Conservation (phyloP, 1,140 invertebrate genomes). For the Drosophila equinoxialis region DNA sequence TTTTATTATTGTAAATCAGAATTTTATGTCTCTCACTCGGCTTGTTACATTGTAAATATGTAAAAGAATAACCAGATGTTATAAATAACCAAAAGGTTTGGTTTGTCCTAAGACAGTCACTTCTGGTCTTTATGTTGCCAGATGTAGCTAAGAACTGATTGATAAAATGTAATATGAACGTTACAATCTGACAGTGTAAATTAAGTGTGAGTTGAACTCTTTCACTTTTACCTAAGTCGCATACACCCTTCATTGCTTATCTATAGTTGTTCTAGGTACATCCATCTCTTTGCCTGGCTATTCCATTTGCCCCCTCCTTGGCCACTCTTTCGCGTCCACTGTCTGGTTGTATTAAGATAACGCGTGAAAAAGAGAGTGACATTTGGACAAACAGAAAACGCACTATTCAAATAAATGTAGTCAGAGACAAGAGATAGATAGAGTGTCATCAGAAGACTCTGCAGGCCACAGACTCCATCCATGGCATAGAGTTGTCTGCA, state of each 20-base stretch:
- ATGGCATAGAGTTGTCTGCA: slow-evolving; percentile 32
- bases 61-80: too few species aligned
- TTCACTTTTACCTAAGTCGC: too few species aligned
- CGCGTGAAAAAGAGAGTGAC: slow-evolving; percentile 52
- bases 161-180: too few species aligned
- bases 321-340: background rate
- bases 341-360: slow-evolving; percentile 54
- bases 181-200: too few species aligned
- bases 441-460: slow-evolving; percentile 44
- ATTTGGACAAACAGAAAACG: slow-evolving; percentile 63
- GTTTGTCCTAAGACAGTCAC: too few species aligned
- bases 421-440: slow-evolving; percentile 33
- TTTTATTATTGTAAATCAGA: too few species aligned
- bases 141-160: too few species aligned
- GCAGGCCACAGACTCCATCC: slow-evolving; percentile 20
- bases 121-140: too few species aligned
- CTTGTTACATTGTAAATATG: too few species aligned
- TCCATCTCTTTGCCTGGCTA: background rate
- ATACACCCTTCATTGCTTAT: background rate
- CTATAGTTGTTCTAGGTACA: background rate
- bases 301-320: background rate
- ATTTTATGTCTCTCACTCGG: too few species aligned
- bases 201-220: too few species aligned
- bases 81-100: too few species aligned
- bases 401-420: slow-evolving; percentile 59